Evolutionary conservation across 2,888 invertebrate genomes (phyloP), one percentile per base, ranked within the genome.

Genomic region (Protula sp.): DNA sequence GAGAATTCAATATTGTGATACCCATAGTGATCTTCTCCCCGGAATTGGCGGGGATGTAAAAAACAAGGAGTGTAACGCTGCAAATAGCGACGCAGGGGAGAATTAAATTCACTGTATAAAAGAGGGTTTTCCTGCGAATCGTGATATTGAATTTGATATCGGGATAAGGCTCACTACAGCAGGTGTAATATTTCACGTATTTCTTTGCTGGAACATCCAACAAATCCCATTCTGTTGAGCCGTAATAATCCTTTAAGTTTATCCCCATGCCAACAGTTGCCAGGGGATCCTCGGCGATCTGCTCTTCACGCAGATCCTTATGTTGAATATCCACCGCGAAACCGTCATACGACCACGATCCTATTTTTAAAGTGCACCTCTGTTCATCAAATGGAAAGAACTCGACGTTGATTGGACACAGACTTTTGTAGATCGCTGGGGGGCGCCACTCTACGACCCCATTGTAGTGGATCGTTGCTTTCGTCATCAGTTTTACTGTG

Each of bases 11-110:
- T 83, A 98, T 98, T 58, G 95, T 95, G 82, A 98, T 83, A 53
- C 95, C 95, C 48, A 99, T 85, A 0, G 95, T 94, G 63, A 99
- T 95, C 82, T 99, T 99, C 82, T 99, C 98, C 22, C 97, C 97
- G 0, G 94, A 94, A 82, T 98, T 97, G 1, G 95, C 95, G 55
- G 98, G 98, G 61, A 99, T 83, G 77, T 98, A 98, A 81, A 99
- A 99, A 1, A 98, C 97, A 55, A 99, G 84, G 1, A 98, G 92
- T 19, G 97, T 97, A 9, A 99, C 86, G 76, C 94, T 94, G 19
- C 94, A 94, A 68, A 98, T 97, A 56, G 94, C 93, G 3, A 98
- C 94, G 77, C 95, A 95, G 0, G 97, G 97, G 47, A 97, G 91
- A 71, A 97, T 97, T 48, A 97, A 84, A 80, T 97, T 97, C 2